phyloP scores from a whole-genome alignment of 2,888 invertebrate species.

The Stegophylla sp. region DNA sequence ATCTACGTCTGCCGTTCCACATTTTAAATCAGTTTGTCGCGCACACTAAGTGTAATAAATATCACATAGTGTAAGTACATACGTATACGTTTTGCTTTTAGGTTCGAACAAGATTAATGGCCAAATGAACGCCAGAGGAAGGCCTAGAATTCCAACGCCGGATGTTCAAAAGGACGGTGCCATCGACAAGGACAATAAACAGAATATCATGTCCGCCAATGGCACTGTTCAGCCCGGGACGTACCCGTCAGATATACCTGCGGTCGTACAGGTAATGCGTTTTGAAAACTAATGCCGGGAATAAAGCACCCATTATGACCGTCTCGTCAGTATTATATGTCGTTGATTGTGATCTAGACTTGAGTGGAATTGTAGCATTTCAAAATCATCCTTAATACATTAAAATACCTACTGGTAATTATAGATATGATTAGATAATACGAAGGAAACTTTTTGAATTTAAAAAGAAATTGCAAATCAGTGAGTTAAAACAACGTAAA shows the following conservation, averaged over 20 bases:
- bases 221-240: slow-evolving; percentile 40
- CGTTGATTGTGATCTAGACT: no score
- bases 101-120: slow-evolving; percentile 77
- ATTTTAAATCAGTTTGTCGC: slow-evolving; percentile 42
- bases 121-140: slow-evolving; percentile 75
- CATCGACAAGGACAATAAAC: slow-evolving; percentile 45
- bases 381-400: no score
- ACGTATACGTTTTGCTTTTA: slow-evolving; percentile 64
- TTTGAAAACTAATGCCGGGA: not conserved
- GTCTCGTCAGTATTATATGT: no score
- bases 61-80: no score
- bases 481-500: no score
- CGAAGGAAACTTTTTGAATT: no score
- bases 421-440: no score
- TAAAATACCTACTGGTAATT: no score
- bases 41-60: slow-evolving; percentile 32
- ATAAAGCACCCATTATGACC: not conserved
- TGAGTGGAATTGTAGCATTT: no score
- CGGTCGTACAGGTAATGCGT: slow-evolving; percentile 61
- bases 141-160: slow-evolving; percentile 88
- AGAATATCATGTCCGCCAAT: slow-evolving; percentile 49
- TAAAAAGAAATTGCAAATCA: no score
- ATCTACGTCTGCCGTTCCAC: slow-evolving; percentile 45
- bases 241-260: slow-evolving; percentile 60
- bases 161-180: slow-evolving; percentile 79